phyloP scores from a whole-genome alignment of 2,888 invertebrate species.

The Torymus auratus region DNA sequence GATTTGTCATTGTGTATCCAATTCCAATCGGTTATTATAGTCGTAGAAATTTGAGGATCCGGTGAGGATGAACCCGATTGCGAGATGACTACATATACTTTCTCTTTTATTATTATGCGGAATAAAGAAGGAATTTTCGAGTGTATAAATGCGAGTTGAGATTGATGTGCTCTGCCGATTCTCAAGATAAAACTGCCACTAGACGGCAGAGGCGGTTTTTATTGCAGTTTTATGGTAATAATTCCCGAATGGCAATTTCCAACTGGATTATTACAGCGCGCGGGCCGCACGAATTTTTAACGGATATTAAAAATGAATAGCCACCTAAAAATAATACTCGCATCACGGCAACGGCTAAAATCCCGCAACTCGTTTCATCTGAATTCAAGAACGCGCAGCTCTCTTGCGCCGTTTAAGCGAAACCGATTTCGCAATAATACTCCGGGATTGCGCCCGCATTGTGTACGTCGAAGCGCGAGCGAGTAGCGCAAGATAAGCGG shows the following conservation, averaged over 20 bases:
- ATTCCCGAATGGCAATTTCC: not conserved
- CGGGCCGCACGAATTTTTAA: not conserved
- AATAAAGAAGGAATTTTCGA: constrained; percentile 4
- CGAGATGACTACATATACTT: constrained; percentile 8
- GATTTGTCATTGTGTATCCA: too few species aligned
- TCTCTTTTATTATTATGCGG: constrained; percentile 9
- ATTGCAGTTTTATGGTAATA: constrained; percentile 45
- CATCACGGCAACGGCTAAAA: too few species aligned
- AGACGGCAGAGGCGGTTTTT: constrained; percentile 29
- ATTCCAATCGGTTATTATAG: not conserved
- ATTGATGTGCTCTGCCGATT: constrained; percentile 26
- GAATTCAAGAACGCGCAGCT: constrained; percentile 1
- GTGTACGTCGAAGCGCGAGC: not conserved
- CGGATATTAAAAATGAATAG: constrained; percentile 14
- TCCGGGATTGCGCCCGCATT: too few species aligned
- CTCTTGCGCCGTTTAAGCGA: too few species aligned
- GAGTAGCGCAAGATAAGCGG: constrained; percentile 39
- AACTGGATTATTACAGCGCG: not conserved
- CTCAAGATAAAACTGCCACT: constrained; percentile 22
- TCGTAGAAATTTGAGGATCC: constrained; percentile 26
- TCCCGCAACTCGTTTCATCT: too few species aligned
- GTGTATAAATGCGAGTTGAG: not conserved
- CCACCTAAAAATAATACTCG: too few species aligned
- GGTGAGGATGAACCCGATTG: not conserved
- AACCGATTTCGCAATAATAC: too few species aligned